These are phyloP conservation scores for Mustela lutreola DNA, from an alignment of 2,113 vertebrate genomes.

Conservation along the genomic window DNA sequence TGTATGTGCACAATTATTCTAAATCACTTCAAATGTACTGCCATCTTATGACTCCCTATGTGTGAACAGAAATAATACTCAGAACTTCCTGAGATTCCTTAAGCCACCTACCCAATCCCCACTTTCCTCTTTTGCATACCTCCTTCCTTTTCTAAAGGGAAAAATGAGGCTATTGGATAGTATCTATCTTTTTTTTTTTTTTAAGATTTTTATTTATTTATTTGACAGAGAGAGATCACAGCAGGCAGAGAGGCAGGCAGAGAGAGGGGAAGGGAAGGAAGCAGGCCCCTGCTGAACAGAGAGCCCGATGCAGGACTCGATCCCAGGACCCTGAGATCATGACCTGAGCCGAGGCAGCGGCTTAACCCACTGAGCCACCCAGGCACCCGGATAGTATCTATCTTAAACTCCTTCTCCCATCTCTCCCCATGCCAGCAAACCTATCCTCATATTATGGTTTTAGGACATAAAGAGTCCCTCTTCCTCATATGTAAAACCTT, in stretches of 20 bases:
- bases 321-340: no score
- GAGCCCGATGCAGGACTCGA: no score
- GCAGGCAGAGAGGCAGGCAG: no score
- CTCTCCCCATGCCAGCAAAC: neutral
- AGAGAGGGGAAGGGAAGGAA: no score
- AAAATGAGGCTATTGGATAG: neutral
- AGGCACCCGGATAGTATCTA: neutral
- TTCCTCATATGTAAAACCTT: neutral
- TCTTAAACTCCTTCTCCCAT: neutral
- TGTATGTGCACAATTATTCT: neutral
- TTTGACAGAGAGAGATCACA: no score
- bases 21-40: neutral
- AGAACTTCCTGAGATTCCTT: neutral
- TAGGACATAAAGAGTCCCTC: neutral
- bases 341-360: no score
- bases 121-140: neutral
- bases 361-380: no score
- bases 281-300: no score
- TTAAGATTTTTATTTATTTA: no score
- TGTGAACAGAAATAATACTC: neutral
- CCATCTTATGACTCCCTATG: neutral
- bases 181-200: neutral
- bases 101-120: neutral
- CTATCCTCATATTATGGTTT: neutral
- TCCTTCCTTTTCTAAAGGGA: neutral